phyloP scores from a whole-genome alignment of 1,140 invertebrate species.

The Zaprionus nigranus region DNA sequence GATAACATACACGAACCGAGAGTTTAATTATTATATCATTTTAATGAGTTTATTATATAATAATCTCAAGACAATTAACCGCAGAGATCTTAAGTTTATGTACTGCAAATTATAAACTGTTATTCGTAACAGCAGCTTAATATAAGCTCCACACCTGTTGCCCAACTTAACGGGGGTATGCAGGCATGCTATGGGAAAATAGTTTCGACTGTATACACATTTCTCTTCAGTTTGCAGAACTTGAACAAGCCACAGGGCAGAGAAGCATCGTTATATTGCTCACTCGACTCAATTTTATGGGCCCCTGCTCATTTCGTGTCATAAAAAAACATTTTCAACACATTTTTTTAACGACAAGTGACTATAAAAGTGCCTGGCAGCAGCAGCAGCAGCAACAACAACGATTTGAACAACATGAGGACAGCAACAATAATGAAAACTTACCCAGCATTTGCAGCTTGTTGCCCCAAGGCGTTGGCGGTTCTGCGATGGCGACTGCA shows the following conservation, averaged over 20 bases:
- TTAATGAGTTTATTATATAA: neutral
- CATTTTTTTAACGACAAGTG: slow-evolving; percentile 77
- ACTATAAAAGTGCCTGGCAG: slow-evolving; percentile 51
- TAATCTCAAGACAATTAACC: neutral
- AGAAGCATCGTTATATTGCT: slow-evolving; percentile 56
- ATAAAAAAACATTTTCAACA: slow-evolving; percentile 81
- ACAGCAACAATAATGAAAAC: slow-evolving; percentile 48
- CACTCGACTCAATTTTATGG: slow-evolving; percentile 66
- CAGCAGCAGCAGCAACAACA: slow-evolving; percentile 26
- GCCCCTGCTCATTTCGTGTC: slow-evolving; percentile 72
- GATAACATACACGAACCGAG: slow-evolving; percentile 6
- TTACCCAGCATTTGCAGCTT: slow-evolving; percentile 76
- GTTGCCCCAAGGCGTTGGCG: slow-evolving; percentile 75
- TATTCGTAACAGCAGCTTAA: too few species aligned
- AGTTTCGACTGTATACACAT: slow-evolving; percentile 33
- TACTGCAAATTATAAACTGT: neutral
- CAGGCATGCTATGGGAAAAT: neutral
- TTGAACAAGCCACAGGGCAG: slow-evolving; percentile 47
- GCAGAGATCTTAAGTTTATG: neutral
- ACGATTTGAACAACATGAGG: neutral
- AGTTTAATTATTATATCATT: neutral
- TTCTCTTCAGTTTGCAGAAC: slow-evolving; percentile 33
- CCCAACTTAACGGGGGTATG: neutral
- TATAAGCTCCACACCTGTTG: slow-evolving; percentile 1
- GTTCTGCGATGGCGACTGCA: slow-evolving; percentile 59